Evolutionary conservation across 2,113 vertebrate genomes (phyloP).

Genomic region (Sarotherodon lohbergeri): DNA sequence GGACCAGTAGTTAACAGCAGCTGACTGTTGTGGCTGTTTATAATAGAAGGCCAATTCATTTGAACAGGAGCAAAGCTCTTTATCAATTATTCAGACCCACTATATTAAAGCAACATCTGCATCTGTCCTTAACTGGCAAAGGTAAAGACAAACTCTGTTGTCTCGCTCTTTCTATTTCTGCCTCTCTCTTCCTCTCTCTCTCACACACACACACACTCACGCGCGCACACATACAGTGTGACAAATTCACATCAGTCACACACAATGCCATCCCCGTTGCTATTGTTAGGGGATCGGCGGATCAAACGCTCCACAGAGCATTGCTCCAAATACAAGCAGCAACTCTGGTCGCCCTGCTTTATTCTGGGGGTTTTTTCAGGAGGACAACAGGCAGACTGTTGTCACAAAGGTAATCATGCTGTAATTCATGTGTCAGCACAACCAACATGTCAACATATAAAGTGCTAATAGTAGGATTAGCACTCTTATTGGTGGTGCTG

Average conservation of each 20-base stretch:
- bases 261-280: constrained; percentile 66
- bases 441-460: constrained; percentile 15
- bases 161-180: not conserved
- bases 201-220: not conserved
- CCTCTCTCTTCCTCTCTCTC: not conserved
- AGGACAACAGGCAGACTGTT: constrained; percentile 29
- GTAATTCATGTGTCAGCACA: constrained; percentile 48
- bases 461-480: constrained; percentile 42
- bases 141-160: constrained; percentile 51
- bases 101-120: constrained; percentile 34
- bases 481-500: not conserved
- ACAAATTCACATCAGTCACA: constrained; percentile 76
- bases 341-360: constrained; percentile 33
- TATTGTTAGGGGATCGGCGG: constrained; percentile 64
- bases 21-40: constrained; percentile 48
- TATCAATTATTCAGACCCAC: constrained; percentile 71
- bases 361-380: not conserved
- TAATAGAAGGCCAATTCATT: constrained; percentile 64
- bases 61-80: constrained; percentile 44
- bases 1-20: constrained; percentile 54
- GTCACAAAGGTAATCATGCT: constrained; percentile 58
- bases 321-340: constrained; percentile 60
- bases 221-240: constrained; percentile 52
- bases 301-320: constrained; percentile 65
- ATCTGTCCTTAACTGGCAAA: constrained; percentile 52